Evolutionary conservation across 1,140 invertebrate genomes (phyloP).

Genomic region (Muscidifurax raptorellus): DNA sequence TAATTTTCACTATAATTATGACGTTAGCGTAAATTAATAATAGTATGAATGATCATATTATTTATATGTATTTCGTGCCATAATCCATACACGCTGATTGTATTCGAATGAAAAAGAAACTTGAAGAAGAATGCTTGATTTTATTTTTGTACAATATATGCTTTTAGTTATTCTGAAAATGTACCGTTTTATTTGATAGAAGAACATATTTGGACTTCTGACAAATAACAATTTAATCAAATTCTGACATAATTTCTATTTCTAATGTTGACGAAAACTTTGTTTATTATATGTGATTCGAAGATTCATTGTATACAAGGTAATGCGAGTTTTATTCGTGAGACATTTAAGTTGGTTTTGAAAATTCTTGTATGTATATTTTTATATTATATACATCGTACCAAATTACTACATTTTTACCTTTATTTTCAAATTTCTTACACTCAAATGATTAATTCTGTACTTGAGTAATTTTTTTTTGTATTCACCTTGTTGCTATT

Average conservation of each 20-base stretch:
- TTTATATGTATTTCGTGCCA: neutral
- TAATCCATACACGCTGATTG: neutral
- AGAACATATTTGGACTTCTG: neutral
- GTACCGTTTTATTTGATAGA: neutral
- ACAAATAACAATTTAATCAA: neutral
- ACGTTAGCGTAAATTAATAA: neutral
- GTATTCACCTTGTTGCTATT: neutral
- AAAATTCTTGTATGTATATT: neutral
- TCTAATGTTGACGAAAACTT: neutral
- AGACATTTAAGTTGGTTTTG: neutral
- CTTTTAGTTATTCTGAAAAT: neutral
- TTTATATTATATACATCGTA: neutral
- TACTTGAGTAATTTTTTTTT: too few relatives aligned
- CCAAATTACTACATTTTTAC: neutral
- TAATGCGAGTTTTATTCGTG: neutral
- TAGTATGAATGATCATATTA: neutral
- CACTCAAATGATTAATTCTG: too few relatives aligned
- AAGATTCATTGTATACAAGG: neutral
- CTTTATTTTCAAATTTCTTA: neutral
- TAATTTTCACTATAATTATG: neutral
- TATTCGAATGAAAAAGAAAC: neutral
- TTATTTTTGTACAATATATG: neutral
- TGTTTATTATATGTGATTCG: neutral
- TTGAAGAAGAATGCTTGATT: neutral
- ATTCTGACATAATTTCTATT: neutral